These are phyloP conservation scores for Philopotamus ludificatus DNA, from an alignment of 1,140 invertebrate species.

Conservation along the genomic window DNA sequence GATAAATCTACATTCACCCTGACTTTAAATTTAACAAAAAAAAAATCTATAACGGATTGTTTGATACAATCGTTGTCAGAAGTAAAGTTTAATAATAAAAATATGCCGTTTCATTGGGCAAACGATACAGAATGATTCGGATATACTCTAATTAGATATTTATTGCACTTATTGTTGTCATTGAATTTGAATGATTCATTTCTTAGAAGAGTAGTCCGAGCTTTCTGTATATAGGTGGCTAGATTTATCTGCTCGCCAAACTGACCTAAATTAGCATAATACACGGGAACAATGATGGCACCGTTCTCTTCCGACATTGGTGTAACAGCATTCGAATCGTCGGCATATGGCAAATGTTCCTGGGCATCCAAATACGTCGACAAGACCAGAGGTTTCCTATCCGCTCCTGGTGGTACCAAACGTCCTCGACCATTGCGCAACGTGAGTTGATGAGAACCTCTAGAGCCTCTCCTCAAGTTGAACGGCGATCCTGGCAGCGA, in stretches of 20 bases:
- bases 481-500: conserved; percentile 96
- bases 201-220: conserved; percentile 12
- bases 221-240: conserved; percentile 1
- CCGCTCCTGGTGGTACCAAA: conserved; percentile 68
- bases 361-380: conserved; percentile 94
- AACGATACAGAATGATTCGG: too few relatives aligned
- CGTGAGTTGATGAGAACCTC: conserved; percentile 88
- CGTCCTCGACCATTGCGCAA: conserved; percentile 76
- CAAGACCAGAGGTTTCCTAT: conserved; percentile 89
- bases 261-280: conserved; percentile 74
- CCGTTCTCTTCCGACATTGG: conserved; percentile 98
- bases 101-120: too few relatives aligned
- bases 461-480: conserved; percentile 83
- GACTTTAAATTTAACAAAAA: too few relatives aligned
- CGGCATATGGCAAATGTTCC: conserved; percentile 94
- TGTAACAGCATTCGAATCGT: conserved; percentile 96
- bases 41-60: too few relatives aligned
- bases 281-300: conserved; percentile 87
- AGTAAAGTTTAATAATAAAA: too few relatives aligned
- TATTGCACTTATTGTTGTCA: conserved; percentile 12
- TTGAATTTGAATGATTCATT: not conserved
- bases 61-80: too few relatives aligned
- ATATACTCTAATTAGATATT: too few relatives aligned
- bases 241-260: conserved; percentile 35
- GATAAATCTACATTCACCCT: too few relatives aligned